Evolutionary conservation across 2,888 invertebrate species (phyloP).

Genomic region (Heliconius ethilla): DNA sequence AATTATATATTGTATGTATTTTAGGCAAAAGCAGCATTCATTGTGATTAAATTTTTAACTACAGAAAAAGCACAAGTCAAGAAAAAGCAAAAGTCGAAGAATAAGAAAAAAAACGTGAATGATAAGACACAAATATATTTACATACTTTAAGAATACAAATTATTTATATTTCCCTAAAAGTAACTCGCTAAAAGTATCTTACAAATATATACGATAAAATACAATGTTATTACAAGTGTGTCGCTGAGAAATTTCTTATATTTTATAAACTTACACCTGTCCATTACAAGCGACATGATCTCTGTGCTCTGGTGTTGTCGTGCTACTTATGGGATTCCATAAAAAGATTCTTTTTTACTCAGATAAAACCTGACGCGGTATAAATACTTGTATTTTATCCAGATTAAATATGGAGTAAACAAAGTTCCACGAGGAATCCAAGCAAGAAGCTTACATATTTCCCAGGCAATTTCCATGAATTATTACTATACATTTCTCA

Average conservation of each 20-base stretch:
- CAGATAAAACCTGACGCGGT: constrained; percentile 3
- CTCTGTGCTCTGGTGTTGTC: constrained; percentile 3
- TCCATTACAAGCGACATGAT: constrained; percentile 5
- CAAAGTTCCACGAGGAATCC: constrained; percentile 13
- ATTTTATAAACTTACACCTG: neutral
- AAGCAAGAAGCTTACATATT: constrained; percentile 22
- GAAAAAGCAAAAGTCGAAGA: too few relatives aligned
- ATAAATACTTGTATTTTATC: constrained; percentile 22
- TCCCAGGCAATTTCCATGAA: constrained; percentile 28
- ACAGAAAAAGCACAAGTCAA: too few relatives aligned
- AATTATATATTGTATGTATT: neutral
- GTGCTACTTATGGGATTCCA: neutral
- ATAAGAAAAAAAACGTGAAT: neutral
- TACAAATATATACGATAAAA: neutral
- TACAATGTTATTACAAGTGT: neutral
- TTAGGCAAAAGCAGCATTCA: neutral
- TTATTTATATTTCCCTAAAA: neutral
- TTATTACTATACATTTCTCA: constrained; percentile 16
- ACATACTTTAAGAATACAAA: neutral
- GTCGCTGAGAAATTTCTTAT: neutral
- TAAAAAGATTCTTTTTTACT: constrained; percentile 10
- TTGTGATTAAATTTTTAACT: neutral
- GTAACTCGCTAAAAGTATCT: neutral
- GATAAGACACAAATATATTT: neutral
- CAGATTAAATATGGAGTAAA: constrained; percentile 19